Percentiles rank a stretch among this genome's conserved stretches.
These are phyloP conservation scores for Salarias fasciatus DNA, from an alignment of 2,797 vertebrate genomes.

Conservation along the genomic window DNA sequence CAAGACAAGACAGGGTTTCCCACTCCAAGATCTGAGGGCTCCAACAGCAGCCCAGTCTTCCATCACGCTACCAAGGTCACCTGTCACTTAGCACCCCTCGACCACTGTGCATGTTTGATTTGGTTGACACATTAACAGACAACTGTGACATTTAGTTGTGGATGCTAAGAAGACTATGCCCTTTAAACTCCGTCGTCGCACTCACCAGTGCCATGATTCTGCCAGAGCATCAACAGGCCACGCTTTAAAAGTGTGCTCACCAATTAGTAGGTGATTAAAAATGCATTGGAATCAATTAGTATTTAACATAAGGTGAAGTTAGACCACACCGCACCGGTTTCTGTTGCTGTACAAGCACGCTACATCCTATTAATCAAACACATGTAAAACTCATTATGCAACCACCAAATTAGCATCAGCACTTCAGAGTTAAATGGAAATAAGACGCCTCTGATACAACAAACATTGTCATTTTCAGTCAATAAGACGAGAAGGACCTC, in stretches of 20 bases:
- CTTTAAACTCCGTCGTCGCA: conserved; percentile 76
- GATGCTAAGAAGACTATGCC: conserved; percentile 74
- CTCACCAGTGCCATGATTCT: conserved; percentile 53
- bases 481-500: conserved; percentile 59
- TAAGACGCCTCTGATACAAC: conserved; percentile 43
- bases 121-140: conserved; percentile 82
- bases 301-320: conserved; percentile 82
- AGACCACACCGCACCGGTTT: conserved; percentile 69
- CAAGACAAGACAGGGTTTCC: conserved; percentile 75
- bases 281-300: conserved; percentile 83
- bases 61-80: conserved; percentile 80
- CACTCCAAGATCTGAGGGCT: conserved; percentile 74
- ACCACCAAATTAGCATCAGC: conserved; percentile 66
- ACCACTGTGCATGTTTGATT: conserved; percentile 81
- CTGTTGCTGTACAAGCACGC: conserved; percentile 50
- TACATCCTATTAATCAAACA: conserved; percentile 74
- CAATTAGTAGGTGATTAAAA: conserved; percentile 83
- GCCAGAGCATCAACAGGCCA: conserved; percentile 65
- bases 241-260: conserved; percentile 78
- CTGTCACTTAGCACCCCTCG: conserved; percentile 78
- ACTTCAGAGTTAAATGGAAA: conserved; percentile 64
- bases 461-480: conserved; percentile 72
- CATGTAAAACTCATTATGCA: conserved; percentile 71
- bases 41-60: conserved; percentile 75
- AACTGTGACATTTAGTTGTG: conserved; percentile 82